Percentiles rank a stretch among this genome's conserved stretches.
These are phyloP conservation scores for Eudyptes chrysolophus DNA, from an alignment of 2,113 vertebrate species.

Conservation along the genomic window DNA sequence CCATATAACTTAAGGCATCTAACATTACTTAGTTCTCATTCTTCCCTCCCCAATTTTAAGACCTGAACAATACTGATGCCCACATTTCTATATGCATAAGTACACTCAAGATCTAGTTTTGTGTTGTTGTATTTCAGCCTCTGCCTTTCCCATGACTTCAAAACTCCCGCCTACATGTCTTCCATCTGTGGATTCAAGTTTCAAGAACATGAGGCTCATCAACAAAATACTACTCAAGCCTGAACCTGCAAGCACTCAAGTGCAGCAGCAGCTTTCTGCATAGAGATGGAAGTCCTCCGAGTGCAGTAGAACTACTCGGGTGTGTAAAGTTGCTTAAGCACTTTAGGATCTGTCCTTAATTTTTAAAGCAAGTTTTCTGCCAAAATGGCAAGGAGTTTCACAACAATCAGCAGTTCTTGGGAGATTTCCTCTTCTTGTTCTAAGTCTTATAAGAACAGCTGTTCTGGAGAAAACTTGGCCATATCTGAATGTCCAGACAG, in stretches of 20 bases:
- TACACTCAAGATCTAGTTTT: not conserved
- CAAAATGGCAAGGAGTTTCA: slow-evolving; percentile 51
- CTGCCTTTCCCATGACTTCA: not conserved
- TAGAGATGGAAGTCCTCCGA: not conserved
- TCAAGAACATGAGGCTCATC: not conserved
- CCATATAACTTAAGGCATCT: not conserved
- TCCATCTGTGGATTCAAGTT: not conserved
- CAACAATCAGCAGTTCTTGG: slow-evolving; percentile 52
- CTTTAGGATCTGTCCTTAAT: slow-evolving; percentile 31
- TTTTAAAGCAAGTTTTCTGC: slow-evolving; percentile 39
- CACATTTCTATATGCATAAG: not conserved
- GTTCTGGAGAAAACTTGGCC: slow-evolving; percentile 49
- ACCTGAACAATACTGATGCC: not conserved
- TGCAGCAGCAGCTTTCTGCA: not conserved
- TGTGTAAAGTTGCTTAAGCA: slow-evolving; percentile 40
- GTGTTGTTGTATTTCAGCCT: not conserved
- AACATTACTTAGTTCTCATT: not conserved
- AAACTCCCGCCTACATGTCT: not conserved
- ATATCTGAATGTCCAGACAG: slow-evolving; percentile 13
- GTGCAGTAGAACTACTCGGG: not conserved
- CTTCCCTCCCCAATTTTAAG: not conserved
- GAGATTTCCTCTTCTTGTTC: slow-evolving; percentile 60
- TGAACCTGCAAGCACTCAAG: slow-evolving; percentile 22
- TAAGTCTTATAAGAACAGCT: slow-evolving; percentile 51
- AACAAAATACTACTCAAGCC: not conserved